These are phyloP conservation scores for Seladonia tumulorum DNA, from an alignment of 2,888 invertebrate genomes.

Conservation along the genomic window DNA sequence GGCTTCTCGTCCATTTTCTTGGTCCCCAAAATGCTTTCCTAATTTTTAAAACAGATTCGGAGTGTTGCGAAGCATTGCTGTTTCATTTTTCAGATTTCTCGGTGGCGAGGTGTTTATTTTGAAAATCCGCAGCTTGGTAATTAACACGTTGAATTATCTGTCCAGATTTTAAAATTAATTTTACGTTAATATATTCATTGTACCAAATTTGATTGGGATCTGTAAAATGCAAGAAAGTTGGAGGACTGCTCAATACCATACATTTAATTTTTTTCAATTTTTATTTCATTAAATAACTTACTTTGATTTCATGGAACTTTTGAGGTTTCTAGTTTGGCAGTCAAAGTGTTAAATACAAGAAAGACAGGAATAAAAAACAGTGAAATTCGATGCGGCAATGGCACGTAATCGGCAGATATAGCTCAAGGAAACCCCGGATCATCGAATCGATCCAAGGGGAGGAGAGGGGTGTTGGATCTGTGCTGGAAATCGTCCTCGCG, in stretches of 20 bases:
- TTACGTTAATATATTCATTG: too few species aligned
- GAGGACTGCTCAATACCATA: too few species aligned
- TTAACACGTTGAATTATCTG: too few species aligned
- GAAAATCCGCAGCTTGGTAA: neutral
- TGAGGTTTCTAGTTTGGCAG: too few species aligned
- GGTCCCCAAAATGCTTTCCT: neutral
- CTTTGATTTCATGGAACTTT: too few species aligned
- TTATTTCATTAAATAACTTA: too few species aligned
- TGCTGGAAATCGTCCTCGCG: slow-evolving; percentile 8
- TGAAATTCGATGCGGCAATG: neutral
- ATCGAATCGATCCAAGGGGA: neutral
- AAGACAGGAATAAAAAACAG: neutral
- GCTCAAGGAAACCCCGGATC: neutral
- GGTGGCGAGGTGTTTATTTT: neutral
- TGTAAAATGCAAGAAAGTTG: too few species aligned
- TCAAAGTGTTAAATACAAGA: neutral
- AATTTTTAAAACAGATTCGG: neutral
- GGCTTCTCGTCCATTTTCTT: neutral
- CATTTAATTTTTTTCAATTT: too few species aligned
- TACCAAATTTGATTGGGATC: too few species aligned
- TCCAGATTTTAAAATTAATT: too few species aligned
- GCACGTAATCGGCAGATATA: neutral
- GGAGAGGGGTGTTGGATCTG: neutral
- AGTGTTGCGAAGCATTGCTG: too few species aligned
- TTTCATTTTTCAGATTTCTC: neutral